Percentiles rank a stretch among this genome's conserved stretches.
Conservation (phyloP, 1,140 invertebrate genomes). For the Drosophila tropicalis region DNA sequence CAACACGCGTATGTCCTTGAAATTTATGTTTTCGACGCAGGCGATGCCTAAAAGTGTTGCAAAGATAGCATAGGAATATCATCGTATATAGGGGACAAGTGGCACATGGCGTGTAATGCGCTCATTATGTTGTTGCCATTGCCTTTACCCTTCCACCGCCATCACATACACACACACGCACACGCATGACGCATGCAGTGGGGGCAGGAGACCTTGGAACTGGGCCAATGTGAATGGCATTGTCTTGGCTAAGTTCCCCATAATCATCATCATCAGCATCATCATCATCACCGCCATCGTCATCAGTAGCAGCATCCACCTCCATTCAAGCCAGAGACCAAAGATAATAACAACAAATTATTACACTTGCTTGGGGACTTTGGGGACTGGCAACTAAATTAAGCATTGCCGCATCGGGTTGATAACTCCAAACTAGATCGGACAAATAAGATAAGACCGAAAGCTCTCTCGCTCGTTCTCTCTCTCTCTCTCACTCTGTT, state of each 20-base stretch:
- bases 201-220: conserved; percentile 60
- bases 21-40: conserved; percentile 77
- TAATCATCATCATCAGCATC: conserved; percentile 3
- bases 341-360: conserved; percentile 63
- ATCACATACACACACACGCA: conserved; percentile 27
- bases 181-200: conserved; percentile 30
- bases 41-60: conserved; percentile 59
- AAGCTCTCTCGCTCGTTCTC: conserved; percentile 30
- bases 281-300: background rate
- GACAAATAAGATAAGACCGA: conserved; percentile 40
- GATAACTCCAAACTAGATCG: conserved; percentile 67
- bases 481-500: background rate
- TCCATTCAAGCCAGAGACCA: conserved; percentile 14
- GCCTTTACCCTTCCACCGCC: conserved; percentile 27
- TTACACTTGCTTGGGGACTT: conserved; percentile 58
- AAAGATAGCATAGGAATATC: conserved; percentile 36
- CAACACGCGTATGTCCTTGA: conserved; percentile 59
- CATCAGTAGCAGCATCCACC: background rate
- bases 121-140: conserved; percentile 62
- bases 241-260: conserved; percentile 51
- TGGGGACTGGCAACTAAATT: conserved; percentile 56
- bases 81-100: conserved; percentile 52
- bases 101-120: conserved; percentile 76
- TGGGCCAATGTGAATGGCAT: conserved; percentile 70
- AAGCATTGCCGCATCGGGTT: conserved; percentile 44